Conservation (phyloP, 2,797 vertebrate species). For the Staurois parvus region DNA sequence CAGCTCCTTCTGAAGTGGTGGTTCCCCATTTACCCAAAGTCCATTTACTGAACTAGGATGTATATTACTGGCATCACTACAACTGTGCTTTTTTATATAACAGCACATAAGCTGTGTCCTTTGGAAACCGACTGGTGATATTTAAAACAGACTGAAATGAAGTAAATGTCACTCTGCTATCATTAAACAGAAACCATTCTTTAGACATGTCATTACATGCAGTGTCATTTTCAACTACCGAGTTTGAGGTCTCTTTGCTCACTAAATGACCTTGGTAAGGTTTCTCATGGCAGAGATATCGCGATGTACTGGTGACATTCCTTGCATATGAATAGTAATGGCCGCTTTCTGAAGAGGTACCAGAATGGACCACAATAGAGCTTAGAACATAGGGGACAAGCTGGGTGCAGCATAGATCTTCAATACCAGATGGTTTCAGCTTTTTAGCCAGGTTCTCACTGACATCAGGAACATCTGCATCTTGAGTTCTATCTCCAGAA, state of each 20-base stretch:
- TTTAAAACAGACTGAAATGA: slow-evolving; percentile 97
- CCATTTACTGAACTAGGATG: slow-evolving; percentile 73
- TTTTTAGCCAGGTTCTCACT: slow-evolving; percentile 96
- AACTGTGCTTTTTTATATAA: slow-evolving; percentile 93
- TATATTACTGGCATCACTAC: slow-evolving; percentile 66
- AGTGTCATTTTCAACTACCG: slow-evolving; percentile 75
- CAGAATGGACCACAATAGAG: slow-evolving; percentile 97
- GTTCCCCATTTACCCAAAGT: slow-evolving; percentile 85
- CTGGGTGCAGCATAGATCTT: slow-evolving; percentile 77
- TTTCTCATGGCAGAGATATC: slow-evolving; percentile 73
- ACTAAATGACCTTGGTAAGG: slow-evolving; percentile 70
- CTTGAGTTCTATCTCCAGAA: slow-evolving; percentile 75
- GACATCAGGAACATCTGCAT: slow-evolving; percentile 85
- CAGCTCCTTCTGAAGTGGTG: slow-evolving; percentile 96
- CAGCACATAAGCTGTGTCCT: slow-evolving; percentile 97
- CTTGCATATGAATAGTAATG: slow-evolving; percentile 97
- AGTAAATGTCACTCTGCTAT: slow-evolving; percentile 96
- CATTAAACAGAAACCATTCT: slow-evolving; percentile 98
- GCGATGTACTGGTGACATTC: slow-evolving; percentile 81
- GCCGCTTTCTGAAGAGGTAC: slow-evolving; percentile 95
- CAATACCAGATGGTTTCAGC: slow-evolving; percentile 89
- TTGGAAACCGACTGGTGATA: slow-evolving; percentile 95
- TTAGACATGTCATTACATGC: slow-evolving; percentile 78
- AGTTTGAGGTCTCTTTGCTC: slow-evolving; percentile 67
- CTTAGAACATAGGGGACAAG: slow-evolving; percentile 87